Evolutionary conservation across 2,888 invertebrate species (phyloP), one percentile per base, ranked within the genome.

Genomic region (Omphaloscelis lunosa): DNA sequence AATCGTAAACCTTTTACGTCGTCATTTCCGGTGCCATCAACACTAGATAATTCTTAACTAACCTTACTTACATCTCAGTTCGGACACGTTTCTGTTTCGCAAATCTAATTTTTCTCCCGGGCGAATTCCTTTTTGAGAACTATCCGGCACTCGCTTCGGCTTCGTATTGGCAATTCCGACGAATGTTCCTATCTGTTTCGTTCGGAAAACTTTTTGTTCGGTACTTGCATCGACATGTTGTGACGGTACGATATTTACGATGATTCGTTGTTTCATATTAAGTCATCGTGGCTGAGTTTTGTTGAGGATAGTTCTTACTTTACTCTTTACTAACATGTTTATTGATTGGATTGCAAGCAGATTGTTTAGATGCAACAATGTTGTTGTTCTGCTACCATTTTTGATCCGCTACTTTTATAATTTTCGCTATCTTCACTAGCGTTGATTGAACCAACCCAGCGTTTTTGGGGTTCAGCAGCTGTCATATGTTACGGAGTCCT

Each of bases 41-140:
- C 79, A 83, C 82, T 79, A 85, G 78, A 83, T 79, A 85, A 84
- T 88, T 88, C 88, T 82, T 89, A 86, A 83, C 89, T 84, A 88
- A 85, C 84, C 79, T 82, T 79, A 82, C 89, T 82, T 79, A 82
- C 89, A 89, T 88, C 86, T 84, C 86, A 87, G 77, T 88, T 88
- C 86, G 89, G 86, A 92, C 95, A 95, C 95, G 95, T 95, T 92
- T 93, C 92, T 93, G 93, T 95, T 94, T 93, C 94, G 90, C 94
- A 96, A 96, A 96, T 96, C 95, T 95, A 95, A 95, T 96, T 96
- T 95, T 93, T 94, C 92, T 90, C 90, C 87, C 89, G 86, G 87
- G 90, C 92, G 93, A 93, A 95, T 95, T 94, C 93, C 94, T 93
- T 95, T 95, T 94, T 93, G 92, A 94, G 93, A 94, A 93, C 94